phyloP scores from a whole-genome alignment of 2,888 invertebrate species.

The Nudaria mundana region DNA sequence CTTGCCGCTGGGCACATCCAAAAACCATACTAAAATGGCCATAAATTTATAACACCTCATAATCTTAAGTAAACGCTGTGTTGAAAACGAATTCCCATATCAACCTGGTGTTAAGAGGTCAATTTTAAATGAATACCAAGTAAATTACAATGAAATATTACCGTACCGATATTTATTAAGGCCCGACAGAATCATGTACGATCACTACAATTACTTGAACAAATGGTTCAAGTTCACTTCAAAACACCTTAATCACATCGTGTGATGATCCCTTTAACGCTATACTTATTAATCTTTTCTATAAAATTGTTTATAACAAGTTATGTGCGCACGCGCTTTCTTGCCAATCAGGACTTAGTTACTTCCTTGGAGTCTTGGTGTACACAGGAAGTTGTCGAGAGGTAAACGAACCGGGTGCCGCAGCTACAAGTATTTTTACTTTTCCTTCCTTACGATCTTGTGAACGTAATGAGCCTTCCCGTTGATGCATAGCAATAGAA shows the following conservation, averaged over 20 bases:
- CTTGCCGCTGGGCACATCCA: background rate
- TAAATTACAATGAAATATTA: slow-evolving; percentile 22
- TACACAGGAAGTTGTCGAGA: slow-evolving; percentile 53
- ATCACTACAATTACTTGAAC: slow-evolving; percentile 34
- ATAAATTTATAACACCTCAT: background rate
- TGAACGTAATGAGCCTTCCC: slow-evolving; percentile 52
- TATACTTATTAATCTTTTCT: slow-evolving; percentile 46
- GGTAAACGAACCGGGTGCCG: slow-evolving; percentile 48
- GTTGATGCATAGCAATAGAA: slow-evolving; percentile 41
- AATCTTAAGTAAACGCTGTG: background rate
- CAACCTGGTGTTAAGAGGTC: slow-evolving; percentile 18
- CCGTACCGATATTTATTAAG: slow-evolving; percentile 7
- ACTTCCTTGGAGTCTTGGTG: slow-evolving; percentile 39
- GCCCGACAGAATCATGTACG: slow-evolving; percentile 9
- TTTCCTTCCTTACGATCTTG: slow-evolving; percentile 47
- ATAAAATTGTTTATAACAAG: slow-evolving; percentile 46
- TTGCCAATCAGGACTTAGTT: slow-evolving; percentile 40
- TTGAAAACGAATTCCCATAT: background rate
- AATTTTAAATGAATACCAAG: slow-evolving; percentile 24
- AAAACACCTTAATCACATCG: slow-evolving; percentile 34
- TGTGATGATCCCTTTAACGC: slow-evolving; percentile 41
- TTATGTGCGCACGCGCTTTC: slow-evolving; percentile 44
- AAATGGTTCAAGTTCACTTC: slow-evolving; percentile 39
- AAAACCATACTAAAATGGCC: background rate
- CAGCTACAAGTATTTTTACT: slow-evolving; percentile 52